A percentile compares a stretch with the other conserved stretches of the same genome.
phyloP scores from a whole-genome alignment of 2,888 invertebrate species.

The Glyphotaelius pellucidus region DNA sequence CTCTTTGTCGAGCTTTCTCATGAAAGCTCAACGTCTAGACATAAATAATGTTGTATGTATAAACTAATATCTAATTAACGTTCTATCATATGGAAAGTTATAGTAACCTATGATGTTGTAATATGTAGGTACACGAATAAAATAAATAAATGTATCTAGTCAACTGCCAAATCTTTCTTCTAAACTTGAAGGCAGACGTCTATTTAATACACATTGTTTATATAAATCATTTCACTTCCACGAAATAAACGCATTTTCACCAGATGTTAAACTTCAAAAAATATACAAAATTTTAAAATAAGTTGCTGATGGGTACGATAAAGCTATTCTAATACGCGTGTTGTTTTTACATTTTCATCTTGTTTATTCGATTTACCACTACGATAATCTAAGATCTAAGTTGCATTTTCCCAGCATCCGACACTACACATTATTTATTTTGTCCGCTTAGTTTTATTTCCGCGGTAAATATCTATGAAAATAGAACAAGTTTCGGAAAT shows the following conservation, averaged over 20 bases:
- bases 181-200: neutral
- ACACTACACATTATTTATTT: neutral
- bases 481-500: slow-evolving; percentile 41
- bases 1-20: neutral
- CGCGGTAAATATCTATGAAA: slow-evolving; percentile 27
- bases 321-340: neutral
- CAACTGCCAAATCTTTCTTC: neutral
- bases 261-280: neutral
- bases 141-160: too few species aligned
- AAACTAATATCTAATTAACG: too few species aligned
- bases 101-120: too few species aligned
- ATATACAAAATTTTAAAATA: neutral
- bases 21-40: neutral
- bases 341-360: neutral
- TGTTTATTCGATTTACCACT: neutral
- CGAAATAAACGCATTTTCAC: neutral
- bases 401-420: neutral
- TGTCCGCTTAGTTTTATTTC: slow-evolving; percentile 39
- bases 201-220: neutral
- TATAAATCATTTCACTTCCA: neutral
- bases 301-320: neutral
- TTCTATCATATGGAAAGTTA: too few species aligned
- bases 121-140: too few species aligned
- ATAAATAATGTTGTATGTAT: too few species aligned
- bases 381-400: neutral